A percentile compares a stretch with the other conserved stretches of the same genome.
These are phyloP conservation scores for Cavia porcellus DNA, from an alignment of 2,113 vertebrate genomes.

Conservation along the genomic window DNA sequence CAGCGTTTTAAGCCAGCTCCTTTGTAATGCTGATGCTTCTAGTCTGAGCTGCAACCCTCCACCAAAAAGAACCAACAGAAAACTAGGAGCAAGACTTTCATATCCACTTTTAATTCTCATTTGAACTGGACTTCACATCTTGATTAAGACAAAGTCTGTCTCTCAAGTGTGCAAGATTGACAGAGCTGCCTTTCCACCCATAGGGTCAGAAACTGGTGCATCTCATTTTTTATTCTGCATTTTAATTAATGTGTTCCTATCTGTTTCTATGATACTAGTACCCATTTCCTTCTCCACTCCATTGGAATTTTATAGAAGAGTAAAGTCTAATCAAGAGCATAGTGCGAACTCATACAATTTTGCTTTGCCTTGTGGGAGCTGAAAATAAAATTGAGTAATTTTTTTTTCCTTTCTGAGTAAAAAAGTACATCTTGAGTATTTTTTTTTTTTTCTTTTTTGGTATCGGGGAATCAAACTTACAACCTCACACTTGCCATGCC, in stretches of 20 bases:
- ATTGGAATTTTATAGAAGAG: neutral
- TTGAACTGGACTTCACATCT: neutral
- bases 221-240: neutral
- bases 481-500: no score
- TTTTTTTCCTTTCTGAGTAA: neutral
- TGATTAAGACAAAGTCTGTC: neutral
- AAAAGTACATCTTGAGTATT: neutral
- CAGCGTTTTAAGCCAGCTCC: neutral
- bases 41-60: neutral
- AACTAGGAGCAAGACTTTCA: neutral
- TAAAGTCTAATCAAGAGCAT: neutral
- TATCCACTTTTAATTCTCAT: neutral
- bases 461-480: no score
- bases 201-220: neutral
- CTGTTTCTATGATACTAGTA: neutral
- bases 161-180: neutral
- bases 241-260: neutral
- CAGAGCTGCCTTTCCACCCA: neutral
- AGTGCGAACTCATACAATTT: neutral
- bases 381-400: neutral
- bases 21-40: neutral
- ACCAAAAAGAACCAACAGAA: neutral
- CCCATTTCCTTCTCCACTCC: neutral
- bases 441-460: neutral
- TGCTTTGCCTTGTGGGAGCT: conserved; percentile 14